phyloP scores from a whole-genome alignment of 2,797 vertebrate genomes.

The Cynodonichthys magdalenae region DNA sequence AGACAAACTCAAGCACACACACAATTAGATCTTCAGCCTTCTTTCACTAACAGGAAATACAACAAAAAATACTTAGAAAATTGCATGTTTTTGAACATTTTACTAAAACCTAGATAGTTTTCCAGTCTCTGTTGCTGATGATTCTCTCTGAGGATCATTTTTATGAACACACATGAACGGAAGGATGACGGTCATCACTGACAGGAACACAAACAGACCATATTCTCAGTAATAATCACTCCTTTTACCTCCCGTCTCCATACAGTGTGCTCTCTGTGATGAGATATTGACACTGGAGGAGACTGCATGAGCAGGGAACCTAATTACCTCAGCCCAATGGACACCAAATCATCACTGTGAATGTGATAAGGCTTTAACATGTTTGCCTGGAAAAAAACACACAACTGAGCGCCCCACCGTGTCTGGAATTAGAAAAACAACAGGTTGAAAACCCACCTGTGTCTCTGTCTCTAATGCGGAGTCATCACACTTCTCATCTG shows the following conservation, averaged over 20 bases:
- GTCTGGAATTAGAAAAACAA: slow-evolving; percentile 75
- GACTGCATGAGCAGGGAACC: slow-evolving; percentile 51
- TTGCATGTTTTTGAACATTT: slow-evolving; percentile 6
- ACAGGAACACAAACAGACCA: slow-evolving; percentile 55
- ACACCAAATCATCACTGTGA: slow-evolving; percentile 69
- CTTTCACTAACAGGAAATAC: too few species aligned
- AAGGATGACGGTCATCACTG: slow-evolving; percentile 45
- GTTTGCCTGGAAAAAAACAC: slow-evolving; percentile 61
- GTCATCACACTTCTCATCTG: slow-evolving; percentile 18
- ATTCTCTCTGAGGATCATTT: slow-evolving; percentile 28
- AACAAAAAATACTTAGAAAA: neutral
- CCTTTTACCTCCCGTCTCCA: slow-evolving; percentile 41
- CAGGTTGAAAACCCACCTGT: slow-evolving; percentile 70
- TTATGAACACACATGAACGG: slow-evolving; percentile 41
- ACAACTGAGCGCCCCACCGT: slow-evolving; percentile 45
- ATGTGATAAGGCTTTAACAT: slow-evolving; percentile 67
- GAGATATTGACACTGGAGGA: slow-evolving; percentile 58
- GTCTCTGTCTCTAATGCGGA: slow-evolving; percentile 53
- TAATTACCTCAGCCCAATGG: slow-evolving; percentile 73
- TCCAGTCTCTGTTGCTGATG: slow-evolving; percentile 5
- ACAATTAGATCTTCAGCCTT: too few species aligned
- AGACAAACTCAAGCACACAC: too few species aligned
- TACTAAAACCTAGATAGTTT: slow-evolving; percentile 4
- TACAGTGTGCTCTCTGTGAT: slow-evolving; percentile 33
- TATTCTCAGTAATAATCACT: slow-evolving; percentile 55